phyloP scores from a whole-genome alignment of 2,888 invertebrate species.

The Xanthorhoe designata region DNA sequence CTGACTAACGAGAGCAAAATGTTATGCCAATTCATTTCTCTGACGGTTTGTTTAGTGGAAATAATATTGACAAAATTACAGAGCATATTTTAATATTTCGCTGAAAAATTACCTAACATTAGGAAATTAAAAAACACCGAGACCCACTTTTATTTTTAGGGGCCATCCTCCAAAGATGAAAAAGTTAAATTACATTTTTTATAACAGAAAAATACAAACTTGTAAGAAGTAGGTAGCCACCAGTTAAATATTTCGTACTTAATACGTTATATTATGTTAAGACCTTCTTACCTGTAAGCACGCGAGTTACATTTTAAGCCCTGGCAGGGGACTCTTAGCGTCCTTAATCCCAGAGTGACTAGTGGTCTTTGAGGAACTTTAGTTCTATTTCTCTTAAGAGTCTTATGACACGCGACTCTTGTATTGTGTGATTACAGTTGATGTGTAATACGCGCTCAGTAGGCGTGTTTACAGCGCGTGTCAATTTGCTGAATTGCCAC shows the following conservation, averaged over 20 bases:
- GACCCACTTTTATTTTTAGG: too few species aligned
- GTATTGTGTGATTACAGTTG: constrained; percentile 10
- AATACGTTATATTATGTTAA: not conserved
- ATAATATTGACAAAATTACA: not conserved
- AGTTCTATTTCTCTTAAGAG: not conserved
- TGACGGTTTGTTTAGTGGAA: constrained; percentile 21
- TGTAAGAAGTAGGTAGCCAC: too few species aligned
- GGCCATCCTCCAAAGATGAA: too few species aligned
- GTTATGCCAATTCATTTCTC: constrained; percentile 46
- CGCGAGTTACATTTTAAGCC: too few species aligned
- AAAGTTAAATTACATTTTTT: too few species aligned
- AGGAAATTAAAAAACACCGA: too few species aligned
- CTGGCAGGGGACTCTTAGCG: too few species aligned
- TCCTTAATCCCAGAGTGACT: too few species aligned
- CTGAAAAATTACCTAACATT: not conserved
- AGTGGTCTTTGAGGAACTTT: too few species aligned
- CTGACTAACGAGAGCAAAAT: constrained; percentile 54
- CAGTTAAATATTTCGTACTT: not conserved
- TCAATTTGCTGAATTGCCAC: constrained; percentile 55
- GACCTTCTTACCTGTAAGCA: too few species aligned
- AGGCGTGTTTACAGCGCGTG: constrained; percentile 56
- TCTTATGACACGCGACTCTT: not conserved
- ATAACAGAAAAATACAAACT: too few species aligned
- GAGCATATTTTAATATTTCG: not conserved
- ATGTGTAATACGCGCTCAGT: constrained; percentile 39